phyloP scores from a whole-genome alignment of 2,113 vertebrate genomes.

The Numenius arquata region DNA sequence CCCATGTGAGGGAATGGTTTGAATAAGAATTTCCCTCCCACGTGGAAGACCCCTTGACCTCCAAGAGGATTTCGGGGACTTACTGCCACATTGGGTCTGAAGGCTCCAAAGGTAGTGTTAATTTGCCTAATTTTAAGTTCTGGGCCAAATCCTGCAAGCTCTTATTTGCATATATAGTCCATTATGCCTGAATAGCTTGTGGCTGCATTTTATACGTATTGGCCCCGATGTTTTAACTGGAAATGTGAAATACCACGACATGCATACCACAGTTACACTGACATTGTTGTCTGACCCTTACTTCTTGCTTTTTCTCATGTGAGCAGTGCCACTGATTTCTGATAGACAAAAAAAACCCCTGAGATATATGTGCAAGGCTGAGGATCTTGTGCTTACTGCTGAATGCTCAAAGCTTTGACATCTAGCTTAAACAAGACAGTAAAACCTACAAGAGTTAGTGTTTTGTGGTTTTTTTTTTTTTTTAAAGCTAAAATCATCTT shows the following conservation, averaged over 20 bases:
- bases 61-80: background rate
- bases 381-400: background rate
- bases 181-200: background rate
- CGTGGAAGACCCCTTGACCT: slow-evolving; percentile 23
- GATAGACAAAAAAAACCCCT: fast-evolving
- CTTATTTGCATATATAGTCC: background rate
- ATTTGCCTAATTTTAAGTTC: slow-evolving; percentile 1
- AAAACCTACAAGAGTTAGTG: background rate
- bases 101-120: background rate
- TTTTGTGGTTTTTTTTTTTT: background rate
- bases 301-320: background rate
- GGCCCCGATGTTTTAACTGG: background rate
- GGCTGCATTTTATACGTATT: background rate
- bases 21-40: slow-evolving; percentile 20
- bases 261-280: background rate
- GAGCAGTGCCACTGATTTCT: background rate
- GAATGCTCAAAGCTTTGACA: background rate
- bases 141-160: background rate
- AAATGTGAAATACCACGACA: background rate
- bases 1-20: background rate
- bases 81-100: background rate
- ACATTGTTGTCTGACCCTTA: background rate
- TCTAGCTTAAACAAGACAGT: background rate
- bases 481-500: background rate
- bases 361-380: background rate